phyloP scores from a whole-genome alignment of 2,888 invertebrate species.

The Thera obeliscata region DNA sequence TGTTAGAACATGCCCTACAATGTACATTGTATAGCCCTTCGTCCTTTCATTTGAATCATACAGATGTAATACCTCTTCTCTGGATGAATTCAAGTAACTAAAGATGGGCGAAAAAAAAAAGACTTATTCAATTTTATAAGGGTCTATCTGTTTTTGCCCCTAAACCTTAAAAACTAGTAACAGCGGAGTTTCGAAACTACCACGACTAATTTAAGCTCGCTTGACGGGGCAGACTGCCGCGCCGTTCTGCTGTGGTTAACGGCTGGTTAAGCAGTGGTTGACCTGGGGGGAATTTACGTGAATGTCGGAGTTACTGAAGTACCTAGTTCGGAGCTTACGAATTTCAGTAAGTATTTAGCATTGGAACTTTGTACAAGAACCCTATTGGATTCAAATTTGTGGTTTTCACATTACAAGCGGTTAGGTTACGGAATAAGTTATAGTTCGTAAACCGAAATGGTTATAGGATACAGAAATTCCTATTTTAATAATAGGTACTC shows the following conservation, averaged over 20 bases:
- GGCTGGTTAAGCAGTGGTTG: conserved; percentile 36
- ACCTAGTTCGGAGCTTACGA: conserved; percentile 6
- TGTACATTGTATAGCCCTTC: too few species aligned
- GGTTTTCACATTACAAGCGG: neutral
- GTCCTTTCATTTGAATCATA: too few species aligned
- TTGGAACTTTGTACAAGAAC: neutral
- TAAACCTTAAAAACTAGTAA: conserved; percentile 15
- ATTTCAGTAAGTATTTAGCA: conserved; percentile 9
- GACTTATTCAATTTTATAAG: too few species aligned
- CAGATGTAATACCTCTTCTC: too few species aligned
- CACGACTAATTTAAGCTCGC: conserved; percentile 56
- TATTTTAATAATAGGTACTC: too few species aligned
- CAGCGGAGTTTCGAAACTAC: conserved; percentile 52
- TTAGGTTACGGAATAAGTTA: too few species aligned
- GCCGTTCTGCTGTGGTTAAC: conserved; percentile 45
- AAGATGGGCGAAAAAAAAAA: too few species aligned
- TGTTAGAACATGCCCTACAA: too few species aligned
- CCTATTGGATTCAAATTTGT: neutral
- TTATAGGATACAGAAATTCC: too few species aligned
- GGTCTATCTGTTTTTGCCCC: neutral
- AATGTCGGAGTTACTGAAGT: conserved; percentile 21
- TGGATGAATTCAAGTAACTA: too few species aligned
- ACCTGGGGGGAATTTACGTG: conserved; percentile 30
- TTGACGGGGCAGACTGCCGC: conserved; percentile 40
- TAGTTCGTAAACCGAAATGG: too few species aligned